Conservation (phyloP, 2,797 vertebrate species). For the Vultur gryphus region DNA sequence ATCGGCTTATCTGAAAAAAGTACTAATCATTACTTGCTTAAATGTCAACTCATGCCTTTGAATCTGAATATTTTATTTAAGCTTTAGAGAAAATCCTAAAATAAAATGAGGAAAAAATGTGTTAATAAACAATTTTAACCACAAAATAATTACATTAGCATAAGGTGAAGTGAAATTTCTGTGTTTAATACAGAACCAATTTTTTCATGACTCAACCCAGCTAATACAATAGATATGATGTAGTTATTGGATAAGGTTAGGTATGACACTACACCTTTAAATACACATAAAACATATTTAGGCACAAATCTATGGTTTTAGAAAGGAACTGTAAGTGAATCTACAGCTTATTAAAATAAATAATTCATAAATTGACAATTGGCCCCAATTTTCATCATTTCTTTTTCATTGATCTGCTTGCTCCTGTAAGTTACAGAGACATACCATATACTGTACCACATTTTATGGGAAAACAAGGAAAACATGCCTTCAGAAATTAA, state of each 20-base stretch:
- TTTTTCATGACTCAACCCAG: not conserved
- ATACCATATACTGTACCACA: rapidly evolving
- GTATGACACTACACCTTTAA: not conserved
- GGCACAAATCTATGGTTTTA: not conserved
- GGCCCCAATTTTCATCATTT: not conserved
- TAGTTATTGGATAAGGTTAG: not conserved
- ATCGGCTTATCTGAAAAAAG: not conserved
- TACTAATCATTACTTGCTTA: not conserved
- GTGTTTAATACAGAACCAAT: not conserved
- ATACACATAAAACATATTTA: not conserved
- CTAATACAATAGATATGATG: not conserved
- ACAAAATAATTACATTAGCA: not conserved
- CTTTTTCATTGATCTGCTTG: not conserved
- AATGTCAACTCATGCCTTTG: not conserved
- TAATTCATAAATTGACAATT: not conserved
- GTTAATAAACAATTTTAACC: not conserved
- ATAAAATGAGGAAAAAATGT: not conserved
- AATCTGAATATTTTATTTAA: not conserved
- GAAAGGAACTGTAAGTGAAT: not conserved
- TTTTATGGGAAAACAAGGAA: not conserved
- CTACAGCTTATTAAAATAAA: not conserved
- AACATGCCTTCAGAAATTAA: not conserved
- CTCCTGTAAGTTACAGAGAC: not conserved
- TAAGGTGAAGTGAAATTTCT: not conserved
- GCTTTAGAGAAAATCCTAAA: not conserved